Evolutionary conservation across 2,797 vertebrate species (phyloP).

Genomic region (Alectoris magna): DNA sequence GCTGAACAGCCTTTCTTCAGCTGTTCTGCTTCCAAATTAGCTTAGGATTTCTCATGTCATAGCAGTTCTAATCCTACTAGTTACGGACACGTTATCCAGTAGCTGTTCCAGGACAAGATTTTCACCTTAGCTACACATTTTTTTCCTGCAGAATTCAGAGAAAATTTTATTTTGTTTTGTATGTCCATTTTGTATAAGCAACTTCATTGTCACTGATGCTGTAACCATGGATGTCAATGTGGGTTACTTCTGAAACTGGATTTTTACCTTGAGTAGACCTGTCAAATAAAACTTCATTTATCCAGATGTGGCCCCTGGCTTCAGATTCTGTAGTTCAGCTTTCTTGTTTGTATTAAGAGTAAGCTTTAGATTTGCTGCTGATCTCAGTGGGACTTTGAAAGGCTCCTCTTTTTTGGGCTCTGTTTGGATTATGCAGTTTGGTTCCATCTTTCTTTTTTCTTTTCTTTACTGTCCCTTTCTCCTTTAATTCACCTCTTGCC

Average conservation of each 20-base stretch:
- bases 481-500: background rate
- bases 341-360: conserved; percentile 28
- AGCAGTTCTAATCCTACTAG: conserved; percentile 61
- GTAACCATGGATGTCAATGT: background rate
- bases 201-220: background rate
- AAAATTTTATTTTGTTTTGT: background rate
- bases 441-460: background rate
- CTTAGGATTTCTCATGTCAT: conserved; percentile 57
- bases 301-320: background rate
- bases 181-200: background rate
- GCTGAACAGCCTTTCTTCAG: conserved; percentile 61
- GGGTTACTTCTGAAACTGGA: background rate
- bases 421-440: background rate
- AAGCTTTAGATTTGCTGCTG: conserved; percentile 31
- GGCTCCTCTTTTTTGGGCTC: background rate
- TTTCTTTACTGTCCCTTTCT: background rate
- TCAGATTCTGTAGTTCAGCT: background rate
- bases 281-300: background rate
- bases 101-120: conserved; percentile 20
- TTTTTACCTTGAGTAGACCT: conserved; percentile 11
- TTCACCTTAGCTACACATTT: background rate
- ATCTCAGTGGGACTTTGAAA: background rate
- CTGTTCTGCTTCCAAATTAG: conserved; percentile 63
- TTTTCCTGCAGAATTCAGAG: background rate
- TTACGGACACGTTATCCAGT: conserved; percentile 44